phyloP scores from a whole-genome alignment of 2,797 vertebrate species.

The Eleutherodactylus coqui region DNA sequence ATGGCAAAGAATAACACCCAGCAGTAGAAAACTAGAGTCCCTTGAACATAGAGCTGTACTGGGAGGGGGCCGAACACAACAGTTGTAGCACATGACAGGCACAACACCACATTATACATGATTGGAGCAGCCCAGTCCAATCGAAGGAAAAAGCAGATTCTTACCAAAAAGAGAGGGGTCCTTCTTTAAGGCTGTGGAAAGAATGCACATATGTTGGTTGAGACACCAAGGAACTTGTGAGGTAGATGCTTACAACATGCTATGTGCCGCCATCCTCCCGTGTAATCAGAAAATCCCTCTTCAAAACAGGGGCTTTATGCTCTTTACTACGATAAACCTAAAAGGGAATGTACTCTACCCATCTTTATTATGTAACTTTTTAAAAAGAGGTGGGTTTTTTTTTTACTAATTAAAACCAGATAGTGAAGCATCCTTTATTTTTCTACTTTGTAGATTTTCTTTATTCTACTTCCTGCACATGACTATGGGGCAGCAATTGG shows the following conservation, averaged over 20 bases:
- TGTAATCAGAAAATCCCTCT: neutral
- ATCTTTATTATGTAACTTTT: no score
- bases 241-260: constrained; percentile 23
- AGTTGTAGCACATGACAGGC: constrained; percentile 32
- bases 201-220: constrained; percentile 63
- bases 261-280: neutral
- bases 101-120: constrained; percentile 19
- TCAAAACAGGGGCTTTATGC: no score
- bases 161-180: constrained; percentile 82
- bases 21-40: neutral
- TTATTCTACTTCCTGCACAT: no score
- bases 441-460: no score
- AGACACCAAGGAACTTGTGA: constrained; percentile 31
- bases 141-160: constrained; percentile 70
- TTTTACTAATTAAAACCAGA: no score
- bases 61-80: neutral
- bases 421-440: no score
- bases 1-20: neutral
- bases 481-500: no score
- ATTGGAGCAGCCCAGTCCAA: constrained; percentile 37
- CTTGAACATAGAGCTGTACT: neutral
- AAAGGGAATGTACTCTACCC: neutral
- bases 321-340: neutral
- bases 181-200: constrained; percentile 83
- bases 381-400: no score